Evolutionary conservation across 2,797 vertebrate genomes (phyloP).

Genomic region (Danio kyathit): DNA sequence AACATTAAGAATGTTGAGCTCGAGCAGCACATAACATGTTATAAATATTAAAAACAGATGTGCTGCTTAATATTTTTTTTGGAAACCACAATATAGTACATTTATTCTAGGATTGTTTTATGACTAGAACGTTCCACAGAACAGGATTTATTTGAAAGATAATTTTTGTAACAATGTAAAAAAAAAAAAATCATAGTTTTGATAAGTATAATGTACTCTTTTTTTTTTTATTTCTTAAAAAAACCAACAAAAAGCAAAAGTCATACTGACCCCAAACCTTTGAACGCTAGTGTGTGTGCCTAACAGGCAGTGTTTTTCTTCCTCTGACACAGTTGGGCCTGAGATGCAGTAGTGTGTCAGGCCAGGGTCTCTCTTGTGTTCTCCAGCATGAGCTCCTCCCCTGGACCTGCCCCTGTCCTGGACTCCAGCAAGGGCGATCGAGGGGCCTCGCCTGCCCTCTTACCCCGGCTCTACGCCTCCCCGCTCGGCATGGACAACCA

Average conservation of each 20-base stretch:
- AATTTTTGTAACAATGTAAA: too few relatives aligned
- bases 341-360: conserved; percentile 62
- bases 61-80: too few relatives aligned
- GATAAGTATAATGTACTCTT: too few relatives aligned
- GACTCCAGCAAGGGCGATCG: conserved; percentile 73
- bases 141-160: too few relatives aligned
- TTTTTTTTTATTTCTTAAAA: too few relatives aligned
- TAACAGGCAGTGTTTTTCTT: not conserved
- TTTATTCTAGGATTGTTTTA: too few relatives aligned
- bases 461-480: conserved; percentile 69
- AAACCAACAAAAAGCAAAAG: not conserved
- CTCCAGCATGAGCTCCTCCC: conserved; percentile 81
- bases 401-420: conserved; percentile 78
- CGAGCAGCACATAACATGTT: too few relatives aligned
- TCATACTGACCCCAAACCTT: not conserved
- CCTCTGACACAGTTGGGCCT: not conserved
- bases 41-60: too few relatives aligned
- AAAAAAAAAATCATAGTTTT: too few relatives aligned
- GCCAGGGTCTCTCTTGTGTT: conserved; percentile 29
- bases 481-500: conserved; percentile 80
- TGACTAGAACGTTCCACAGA: too few relatives aligned
- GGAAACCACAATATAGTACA: too few relatives aligned
- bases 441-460: conserved; percentile 73
- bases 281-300: not conserved
- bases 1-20: too few relatives aligned